Percentiles rank a stretch among this genome's conserved stretches.
These are phyloP conservation scores for Sitodiplosis mosellana DNA, from an alignment of 1,140 invertebrate species.

Conservation along the genomic window DNA sequence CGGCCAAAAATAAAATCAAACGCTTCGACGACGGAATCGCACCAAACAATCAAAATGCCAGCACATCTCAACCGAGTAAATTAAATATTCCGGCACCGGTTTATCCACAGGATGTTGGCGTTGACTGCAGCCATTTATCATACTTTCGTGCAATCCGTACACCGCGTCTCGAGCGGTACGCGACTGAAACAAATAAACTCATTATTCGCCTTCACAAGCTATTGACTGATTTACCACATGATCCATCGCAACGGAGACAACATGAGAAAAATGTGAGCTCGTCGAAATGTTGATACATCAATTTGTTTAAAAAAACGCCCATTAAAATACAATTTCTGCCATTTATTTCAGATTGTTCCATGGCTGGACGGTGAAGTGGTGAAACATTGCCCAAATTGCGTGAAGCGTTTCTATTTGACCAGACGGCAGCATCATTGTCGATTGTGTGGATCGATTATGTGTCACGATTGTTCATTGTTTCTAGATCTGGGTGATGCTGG, in stretches of 20 bases:
- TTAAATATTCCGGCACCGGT: background rate
- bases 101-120: slow-evolving; percentile 30
- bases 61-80: slow-evolving; percentile 3
- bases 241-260: slow-evolving; percentile 69
- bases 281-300: background rate
- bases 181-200: slow-evolving; percentile 88
- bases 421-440: slow-evolving; percentile 89
- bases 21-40: slow-evolving; percentile 47
- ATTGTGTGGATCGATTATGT: slow-evolving; percentile 89
- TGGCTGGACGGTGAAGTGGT: slow-evolving; percentile 88
- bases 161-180: slow-evolving; percentile 62
- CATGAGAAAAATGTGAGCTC: slow-evolving; percentile 36
- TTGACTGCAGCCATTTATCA: slow-evolving; percentile 45
- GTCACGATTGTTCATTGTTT: slow-evolving; percentile 82
- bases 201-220: slow-evolving; percentile 87
- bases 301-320: background rate
- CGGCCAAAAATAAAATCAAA: slow-evolving; percentile 74
- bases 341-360: slow-evolving; percentile 48
- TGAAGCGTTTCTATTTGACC: slow-evolving; percentile 68
- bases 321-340: slow-evolving; percentile 2
- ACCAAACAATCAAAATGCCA: slow-evolving; percentile 29
- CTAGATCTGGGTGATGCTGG: slow-evolving; percentile 65
- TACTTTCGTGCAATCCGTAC: slow-evolving; percentile 59
- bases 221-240: slow-evolving; percentile 60
- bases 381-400: slow-evolving; percentile 79